These are phyloP conservation scores for Macrosoma leucophasiata DNA, from an alignment of 2,888 invertebrate species.

Conservation along the genomic window DNA sequence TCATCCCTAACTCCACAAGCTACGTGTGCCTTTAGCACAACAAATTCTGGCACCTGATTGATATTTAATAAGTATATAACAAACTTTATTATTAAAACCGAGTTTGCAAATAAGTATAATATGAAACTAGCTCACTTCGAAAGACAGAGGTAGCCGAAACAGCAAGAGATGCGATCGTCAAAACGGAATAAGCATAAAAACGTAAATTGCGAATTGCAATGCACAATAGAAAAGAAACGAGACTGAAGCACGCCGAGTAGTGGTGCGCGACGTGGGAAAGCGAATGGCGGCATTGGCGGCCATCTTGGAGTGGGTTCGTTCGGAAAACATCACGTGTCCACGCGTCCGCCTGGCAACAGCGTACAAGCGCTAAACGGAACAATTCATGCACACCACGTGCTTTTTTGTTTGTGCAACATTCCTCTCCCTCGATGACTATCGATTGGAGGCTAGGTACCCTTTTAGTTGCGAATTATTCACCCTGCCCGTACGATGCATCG, in stretches of 20 bases:
- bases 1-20: slow-evolving; percentile 32
- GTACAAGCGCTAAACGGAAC: slow-evolving; percentile 61
- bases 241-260: slow-evolving; percentile 54
- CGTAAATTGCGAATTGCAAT: slow-evolving; percentile 46
- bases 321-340: slow-evolving; percentile 64
- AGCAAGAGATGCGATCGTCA: slow-evolving; percentile 29
- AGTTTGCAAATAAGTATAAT: too few relatives aligned
- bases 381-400: slow-evolving; percentile 62
- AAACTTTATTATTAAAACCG: too few relatives aligned
- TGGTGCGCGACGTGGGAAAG: slow-evolving; percentile 69
- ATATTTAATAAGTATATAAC: slow-evolving; percentile 1
- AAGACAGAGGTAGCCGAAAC: slow-evolving; percentile 25
- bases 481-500: too few relatives aligned
- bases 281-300: slow-evolving; percentile 64
- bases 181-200: slow-evolving; percentile 34
- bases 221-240: slow-evolving; percentile 58
- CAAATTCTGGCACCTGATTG: slow-evolving; percentile 25
- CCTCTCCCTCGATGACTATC: slow-evolving; percentile 44
- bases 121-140: slow-evolving; percentile 12
- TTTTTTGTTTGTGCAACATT: slow-evolving; percentile 67
- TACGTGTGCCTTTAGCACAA: slow-evolving; percentile 43
- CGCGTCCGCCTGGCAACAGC: slow-evolving; percentile 69
- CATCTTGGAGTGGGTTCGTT: slow-evolving; percentile 63
- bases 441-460: slow-evolving; percentile 36
- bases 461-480: too few relatives aligned